Evolutionary conservation across 2,888 invertebrate genomes (phyloP), one percentile per base, ranked within the genome.

Genomic region (Lithophane ornitopus): DNA sequence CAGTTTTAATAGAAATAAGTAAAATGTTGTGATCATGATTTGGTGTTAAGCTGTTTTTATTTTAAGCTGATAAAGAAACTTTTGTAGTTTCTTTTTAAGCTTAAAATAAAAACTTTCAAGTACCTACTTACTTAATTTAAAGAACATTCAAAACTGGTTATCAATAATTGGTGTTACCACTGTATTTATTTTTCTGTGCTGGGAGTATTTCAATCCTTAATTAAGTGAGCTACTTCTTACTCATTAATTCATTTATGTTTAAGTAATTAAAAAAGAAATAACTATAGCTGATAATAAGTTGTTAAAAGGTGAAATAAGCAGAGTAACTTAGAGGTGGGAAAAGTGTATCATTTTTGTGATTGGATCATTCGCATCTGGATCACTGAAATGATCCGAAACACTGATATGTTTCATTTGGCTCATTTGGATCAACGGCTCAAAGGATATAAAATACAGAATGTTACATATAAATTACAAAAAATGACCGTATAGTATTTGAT

Each of bases 1-100:
- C 71, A 34, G 59, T 46, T 59, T 70, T 39, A 56, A 74, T 69
- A 62, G 12, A 63, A 71, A 66, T 68, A 44, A n/a, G n/a, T 80
- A n/a, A 44, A 68, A 68, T 68, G 0, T 41, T 67, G 6, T 56
- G 49, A 34, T 69, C 11, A 34, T 14, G 46, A 63, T 49, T 49
- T 34, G 12, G 41, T n/a, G n/a, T n/a, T n/a, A n/a, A n/a, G n/a
- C n/a, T n/a, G 34, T 34, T 34, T 34, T 34, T 34, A 34, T 34
- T 34, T 34, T 34, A 34, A 34, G 34, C 34, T 34, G 2, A 34
- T 3, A 34, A 34, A 34, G 34, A 34, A 34, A 34, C 34, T 34
- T 34, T 34, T 3, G 34, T 34, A 12, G 12, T 54, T 19, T 22
- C 4, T 26, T 67, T 52, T 22, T 22, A 9, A 52, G 9, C 22